Base-by-base conservation (phyloP, 2,797 vertebrate genomes). In the Cyclura pinguis region DNA sequence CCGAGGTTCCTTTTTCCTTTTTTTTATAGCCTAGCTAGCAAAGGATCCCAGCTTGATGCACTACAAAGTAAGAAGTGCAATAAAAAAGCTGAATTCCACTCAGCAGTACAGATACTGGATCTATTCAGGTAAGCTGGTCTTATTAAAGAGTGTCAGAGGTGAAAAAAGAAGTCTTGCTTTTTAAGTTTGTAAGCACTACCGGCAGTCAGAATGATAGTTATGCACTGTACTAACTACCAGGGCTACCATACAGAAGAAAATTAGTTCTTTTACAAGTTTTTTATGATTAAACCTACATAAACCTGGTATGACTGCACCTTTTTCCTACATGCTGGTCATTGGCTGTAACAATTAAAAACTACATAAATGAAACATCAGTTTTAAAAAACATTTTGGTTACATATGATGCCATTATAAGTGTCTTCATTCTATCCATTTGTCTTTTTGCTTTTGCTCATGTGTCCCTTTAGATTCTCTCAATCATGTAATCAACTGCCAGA, bases 401-500 rank as follows among this genome's bases (percentile, higher is more conserved):
- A 16, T 6, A 76, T 24, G 32, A 74, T 91, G 84, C 42, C 80
- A 83, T 1, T 32, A 32, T 69, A 32, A 91, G 57, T 47, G 18
- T 6, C 38, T 32, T 8, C 88, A n/a, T 4, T 87, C 83, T 89
- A 47, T 29, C 52, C 14, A 42, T 14, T 2, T 50, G 62, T 42
- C 8, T 76, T 55, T n/a, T 20, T 69, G 13, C 47, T n/a, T 88
- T 84, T 85, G 55, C 88, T 77, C 94, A 84, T 88, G 47, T 91
- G 10, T 88, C 62, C 72, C 86, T 91, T 89, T 91, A 99, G 98
- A 96, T 78, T 98, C 98, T 24, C 98, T 98, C 29, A 96, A 97
- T 88, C 98, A 98, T 0, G 55, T 96, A 0, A 12, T 96, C 69
- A 98, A 96, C 94, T 96, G 86, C 88, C 96, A 94, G 85, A 96